Conservation (phyloP, 2,113 vertebrate genomes). For the Neotoma lepida region DNA sequence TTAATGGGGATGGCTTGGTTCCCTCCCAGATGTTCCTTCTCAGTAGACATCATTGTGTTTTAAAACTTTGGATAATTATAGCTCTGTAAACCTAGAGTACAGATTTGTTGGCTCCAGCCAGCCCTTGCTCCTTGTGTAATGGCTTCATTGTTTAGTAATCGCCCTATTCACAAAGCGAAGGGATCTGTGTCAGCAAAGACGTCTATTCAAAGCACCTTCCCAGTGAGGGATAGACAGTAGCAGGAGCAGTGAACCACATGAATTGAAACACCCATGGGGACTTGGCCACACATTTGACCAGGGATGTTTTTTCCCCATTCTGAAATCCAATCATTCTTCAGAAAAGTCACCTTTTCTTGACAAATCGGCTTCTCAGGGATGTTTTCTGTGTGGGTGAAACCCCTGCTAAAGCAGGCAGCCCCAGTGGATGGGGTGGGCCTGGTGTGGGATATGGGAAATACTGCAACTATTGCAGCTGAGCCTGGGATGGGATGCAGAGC, state of each 20-base stretch:
- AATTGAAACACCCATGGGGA: slow-evolving; percentile 65
- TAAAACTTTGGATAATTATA: slow-evolving; percentile 89
- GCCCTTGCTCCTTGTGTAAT: slow-evolving; percentile 83
- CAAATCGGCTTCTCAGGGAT: background rate
- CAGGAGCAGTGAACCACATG: slow-evolving; percentile 63
- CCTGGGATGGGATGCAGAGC: background rate
- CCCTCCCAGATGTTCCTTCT: slow-evolving; percentile 87
- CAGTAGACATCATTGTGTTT: slow-evolving; percentile 86
- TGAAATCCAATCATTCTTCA: background rate
- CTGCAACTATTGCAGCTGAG: rapidly evolving
- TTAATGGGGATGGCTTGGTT: slow-evolving; percentile 81
- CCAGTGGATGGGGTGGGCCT: background rate
- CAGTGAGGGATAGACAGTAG: slow-evolving; percentile 81
- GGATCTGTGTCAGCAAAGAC: slow-evolving; percentile 80
- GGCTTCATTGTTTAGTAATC: slow-evolving; percentile 85
- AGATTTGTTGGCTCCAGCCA: slow-evolving; percentile 85
- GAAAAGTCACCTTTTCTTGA: slow-evolving; percentile 49
- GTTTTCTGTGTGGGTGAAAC: slow-evolving; percentile 57
- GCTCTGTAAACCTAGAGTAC: slow-evolving; percentile 83
- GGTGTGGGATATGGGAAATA: background rate
- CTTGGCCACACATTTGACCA: slow-evolving; percentile 57
- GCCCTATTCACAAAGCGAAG: slow-evolving; percentile 80
- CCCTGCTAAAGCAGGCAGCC: background rate
- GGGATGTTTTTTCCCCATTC: background rate
- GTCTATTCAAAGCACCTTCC: slow-evolving; percentile 75